Evolutionary conservation across 2,797 vertebrate genomes (phyloP).

Genomic region (Melanotaenia pygmaea): DNA sequence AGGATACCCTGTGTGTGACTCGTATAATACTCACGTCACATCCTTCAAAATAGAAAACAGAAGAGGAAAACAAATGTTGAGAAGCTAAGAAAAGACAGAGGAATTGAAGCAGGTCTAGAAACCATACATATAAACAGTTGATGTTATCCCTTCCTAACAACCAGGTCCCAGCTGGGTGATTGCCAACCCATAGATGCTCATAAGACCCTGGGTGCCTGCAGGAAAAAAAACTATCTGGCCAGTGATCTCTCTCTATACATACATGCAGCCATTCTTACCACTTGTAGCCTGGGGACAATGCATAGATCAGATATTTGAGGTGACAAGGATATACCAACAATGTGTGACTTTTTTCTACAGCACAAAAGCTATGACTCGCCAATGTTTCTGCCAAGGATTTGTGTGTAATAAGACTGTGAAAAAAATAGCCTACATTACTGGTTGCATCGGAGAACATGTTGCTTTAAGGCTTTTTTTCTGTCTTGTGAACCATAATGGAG

Average conservation of each 20-base stretch:
- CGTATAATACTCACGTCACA: slow-evolving; percentile 30
- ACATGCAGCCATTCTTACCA: slow-evolving; percentile 4
- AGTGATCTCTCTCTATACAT: slow-evolving; percentile 23
- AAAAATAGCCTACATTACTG: too few species aligned
- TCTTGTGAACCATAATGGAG: too few species aligned
- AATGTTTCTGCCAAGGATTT: not conserved
- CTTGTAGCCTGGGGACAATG: slow-evolving; percentile 10
- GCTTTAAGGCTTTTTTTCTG: too few species aligned
- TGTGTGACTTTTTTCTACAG: slow-evolving; percentile 7
- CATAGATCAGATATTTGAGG: slow-evolving; percentile 9
- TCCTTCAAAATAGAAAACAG: slow-evolving; percentile 27
- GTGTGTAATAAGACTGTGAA: too few species aligned
- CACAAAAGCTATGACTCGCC: not conserved
- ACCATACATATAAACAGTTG: slow-evolving; percentile 45
- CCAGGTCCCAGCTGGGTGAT: slow-evolving; percentile 54
- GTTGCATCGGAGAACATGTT: too few species aligned
- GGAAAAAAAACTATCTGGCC: slow-evolving; percentile 25
- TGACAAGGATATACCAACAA: not conserved
- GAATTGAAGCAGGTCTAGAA: slow-evolving; percentile 36
- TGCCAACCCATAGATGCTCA: slow-evolving; percentile 29
- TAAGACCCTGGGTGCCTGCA: slow-evolving; percentile 30
- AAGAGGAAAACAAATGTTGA: slow-evolving; percentile 15
- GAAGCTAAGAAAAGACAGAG: slow-evolving; percentile 17
- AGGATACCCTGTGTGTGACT: slow-evolving; percentile 49
- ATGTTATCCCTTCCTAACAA: slow-evolving; percentile 46